Conservation (phyloP, 2,113 vertebrate genomes). For the Neoarius graeffei region DNA sequence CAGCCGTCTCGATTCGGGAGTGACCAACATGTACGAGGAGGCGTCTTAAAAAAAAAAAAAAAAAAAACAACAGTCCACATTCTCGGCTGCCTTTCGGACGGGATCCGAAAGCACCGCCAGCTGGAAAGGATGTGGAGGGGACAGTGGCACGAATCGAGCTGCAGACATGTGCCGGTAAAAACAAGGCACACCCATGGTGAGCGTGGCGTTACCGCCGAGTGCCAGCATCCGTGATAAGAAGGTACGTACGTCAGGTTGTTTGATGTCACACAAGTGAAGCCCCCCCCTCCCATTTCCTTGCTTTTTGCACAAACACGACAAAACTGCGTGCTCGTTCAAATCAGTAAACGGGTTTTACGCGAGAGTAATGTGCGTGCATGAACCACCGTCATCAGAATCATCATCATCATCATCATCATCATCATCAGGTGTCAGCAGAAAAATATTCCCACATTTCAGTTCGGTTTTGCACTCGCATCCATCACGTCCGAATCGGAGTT, state of each 20-base stretch:
- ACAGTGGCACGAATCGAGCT: background rate
- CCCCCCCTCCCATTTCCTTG: background rate
- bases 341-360: too few species aligned
- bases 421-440: too few species aligned
- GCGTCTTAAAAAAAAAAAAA: background rate
- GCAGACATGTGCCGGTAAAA: background rate
- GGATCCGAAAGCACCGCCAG: background rate
- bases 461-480: too few species aligned
- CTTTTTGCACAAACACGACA: too few species aligned
- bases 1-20: background rate
- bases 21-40: background rate
- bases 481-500: too few species aligned
- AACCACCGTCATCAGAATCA: too few species aligned
- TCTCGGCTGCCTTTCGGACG: background rate
- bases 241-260: background rate
- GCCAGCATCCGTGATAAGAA: background rate
- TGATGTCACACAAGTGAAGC: background rate
- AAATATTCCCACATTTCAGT: too few species aligned
- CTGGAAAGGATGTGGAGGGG: background rate
- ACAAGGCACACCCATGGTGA: constrained; percentile 7
- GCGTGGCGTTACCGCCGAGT: background rate
- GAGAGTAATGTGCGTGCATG: too few species aligned
- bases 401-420: too few species aligned
- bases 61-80: background rate
- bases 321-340: too few species aligned